Evolutionary conservation across 2,888 invertebrate species (phyloP), one percentile per base, ranked within the genome.

Genomic region (Mayetiola destructor): DNA sequence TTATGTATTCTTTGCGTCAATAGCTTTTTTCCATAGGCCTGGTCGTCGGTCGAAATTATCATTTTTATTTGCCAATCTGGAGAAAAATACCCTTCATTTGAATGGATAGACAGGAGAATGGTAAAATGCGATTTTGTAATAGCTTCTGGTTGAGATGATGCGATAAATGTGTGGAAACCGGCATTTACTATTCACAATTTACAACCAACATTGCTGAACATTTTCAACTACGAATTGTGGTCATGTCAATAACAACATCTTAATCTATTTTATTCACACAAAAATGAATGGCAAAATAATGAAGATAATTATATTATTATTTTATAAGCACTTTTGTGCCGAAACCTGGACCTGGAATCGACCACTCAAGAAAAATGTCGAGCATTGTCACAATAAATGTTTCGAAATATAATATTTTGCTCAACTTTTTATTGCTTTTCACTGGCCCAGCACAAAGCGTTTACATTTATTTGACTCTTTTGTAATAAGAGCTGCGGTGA

Each of bases 191-290:
- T n/a, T n/a, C n/a, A n/a, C n/a, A n/a, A n/a, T n/a, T n/a, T n/a
- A n/a, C n/a, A n/a, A 27, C 6, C 48, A 27, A 48, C 23, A 48
- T 27, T 48, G 48, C 27, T n/a, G n/a, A 37, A 37, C 37, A 37
- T n/a, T n/a, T n/a, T n/a, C n/a, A 37, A 12, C n/a, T 27, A 2
- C 2, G 48, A 23, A 18, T 40, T 18, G 20, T 40, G 42, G 42
- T 12, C 27, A 16, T 48, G 48, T 27, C 27, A 48, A 27, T 16
- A 27, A 27, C 48, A 48, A 27, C 16, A 48, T 48, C 27, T n/a
- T 27, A 48, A 48, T 48, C 48, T 48, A 48, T 48, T 48, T 27
- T n/a, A n/a, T n/a, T n/a, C n/a, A n/a, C n/a, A n/a, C n/a, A n/a
- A n/a, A n/a, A n/a, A n/a, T n/a, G n/a, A n/a, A n/a, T n/a, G n/a